Evolutionary conservation across 2,888 invertebrate genomes (phyloP).

Genomic region (Schizaphis graminum): DNA sequence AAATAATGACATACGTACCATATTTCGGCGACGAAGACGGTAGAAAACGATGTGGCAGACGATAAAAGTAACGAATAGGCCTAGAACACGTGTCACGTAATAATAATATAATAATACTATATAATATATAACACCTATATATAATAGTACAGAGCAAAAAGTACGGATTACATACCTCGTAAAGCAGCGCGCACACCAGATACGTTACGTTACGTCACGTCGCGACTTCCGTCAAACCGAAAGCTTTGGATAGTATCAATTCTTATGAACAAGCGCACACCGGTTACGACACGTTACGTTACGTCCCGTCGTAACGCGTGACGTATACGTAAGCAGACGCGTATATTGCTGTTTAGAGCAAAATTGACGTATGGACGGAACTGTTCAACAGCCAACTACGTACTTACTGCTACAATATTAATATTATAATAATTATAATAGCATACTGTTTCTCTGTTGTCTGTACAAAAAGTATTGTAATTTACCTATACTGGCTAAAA

Average conservation of each 20-base stretch:
- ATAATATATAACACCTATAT: too few relatives aligned
- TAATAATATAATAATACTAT: too few relatives aligned
- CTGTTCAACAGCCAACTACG: not conserved
- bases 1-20: too few relatives aligned
- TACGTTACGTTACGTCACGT: not conserved
- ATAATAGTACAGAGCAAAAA: too few relatives aligned
- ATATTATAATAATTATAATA: not conserved
- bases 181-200: not conserved
- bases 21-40: too few relatives aligned
- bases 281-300: not conserved
- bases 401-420: not conserved
- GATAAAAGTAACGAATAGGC: too few relatives aligned
- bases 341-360: not conserved
- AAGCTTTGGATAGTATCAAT: not conserved
- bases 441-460: not conserved
- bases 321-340: not conserved
- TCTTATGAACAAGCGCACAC: constrained; percentile 25
- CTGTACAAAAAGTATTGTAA: not conserved
- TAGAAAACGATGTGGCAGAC: too few relatives aligned
- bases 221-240: not conserved
- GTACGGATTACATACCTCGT: too few relatives aligned
- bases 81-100: too few relatives aligned
- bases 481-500: not conserved
- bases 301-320: not conserved
- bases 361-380: constrained; percentile 10